phyloP scores from a whole-genome alignment of 2,888 invertebrate genomes.

The Xylota segnis region DNA sequence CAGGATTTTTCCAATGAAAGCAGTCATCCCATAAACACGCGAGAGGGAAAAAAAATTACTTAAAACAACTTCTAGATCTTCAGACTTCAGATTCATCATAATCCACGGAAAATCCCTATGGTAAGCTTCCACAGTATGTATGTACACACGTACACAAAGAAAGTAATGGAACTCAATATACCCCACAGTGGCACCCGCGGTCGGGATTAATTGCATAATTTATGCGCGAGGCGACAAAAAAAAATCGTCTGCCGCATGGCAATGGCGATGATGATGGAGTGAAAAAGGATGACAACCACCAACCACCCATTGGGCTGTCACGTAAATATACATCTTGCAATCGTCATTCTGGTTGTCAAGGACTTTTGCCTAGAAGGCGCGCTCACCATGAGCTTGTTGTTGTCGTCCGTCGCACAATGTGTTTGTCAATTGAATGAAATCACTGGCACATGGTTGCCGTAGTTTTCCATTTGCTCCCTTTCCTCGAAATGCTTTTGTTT shows the following conservation, averaged over 20 bases:
- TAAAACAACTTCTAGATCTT: conserved; percentile 59
- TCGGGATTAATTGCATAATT: conserved; percentile 71
- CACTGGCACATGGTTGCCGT: conserved; percentile 35
- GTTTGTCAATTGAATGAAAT: conserved; percentile 62
- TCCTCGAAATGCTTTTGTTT: conserved; percentile 23
- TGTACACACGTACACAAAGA: conserved; percentile 20
- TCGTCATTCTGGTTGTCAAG: conserved; percentile 54
- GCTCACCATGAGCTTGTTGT: conserved; percentile 8
- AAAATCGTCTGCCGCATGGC: conserved; percentile 44
- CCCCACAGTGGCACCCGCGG: conserved; percentile 38
- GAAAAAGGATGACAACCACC: conserved; percentile 53
- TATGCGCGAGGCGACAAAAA: conserved; percentile 51
- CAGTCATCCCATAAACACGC: neutral
- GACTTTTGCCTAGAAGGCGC: conserved; percentile 46
- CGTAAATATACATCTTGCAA: conserved; percentile 65
- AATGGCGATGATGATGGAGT: conserved; percentile 40
- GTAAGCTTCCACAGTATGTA: conserved; percentile 45
- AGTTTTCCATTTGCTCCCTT: neutral
- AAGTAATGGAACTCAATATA: conserved; percentile 24
- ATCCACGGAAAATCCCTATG: conserved; percentile 55
- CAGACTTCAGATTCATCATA: conserved; percentile 66
- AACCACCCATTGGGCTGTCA: conserved; percentile 38
- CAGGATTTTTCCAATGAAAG: conserved; percentile 9
- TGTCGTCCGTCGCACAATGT: conserved; percentile 23
- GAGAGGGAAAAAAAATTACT: conserved; percentile 16